These are phyloP conservation scores for Drosophila nigricruria DNA, from an alignment of 2,888 invertebrate species.

Conservation along the genomic window DNA sequence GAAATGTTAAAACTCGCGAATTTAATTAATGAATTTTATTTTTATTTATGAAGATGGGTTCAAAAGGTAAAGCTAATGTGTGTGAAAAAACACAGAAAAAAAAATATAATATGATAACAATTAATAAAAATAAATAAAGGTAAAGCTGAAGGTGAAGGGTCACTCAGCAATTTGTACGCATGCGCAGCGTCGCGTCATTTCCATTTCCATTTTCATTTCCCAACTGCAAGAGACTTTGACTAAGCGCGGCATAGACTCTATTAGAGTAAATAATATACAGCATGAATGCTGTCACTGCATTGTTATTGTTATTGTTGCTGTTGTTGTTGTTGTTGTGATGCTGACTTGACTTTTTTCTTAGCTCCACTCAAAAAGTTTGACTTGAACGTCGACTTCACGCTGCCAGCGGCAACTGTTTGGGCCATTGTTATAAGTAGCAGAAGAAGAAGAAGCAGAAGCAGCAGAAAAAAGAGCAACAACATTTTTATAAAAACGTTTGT, in stretches of 20 bases:
- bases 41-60: neutral
- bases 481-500: conserved; percentile 76
- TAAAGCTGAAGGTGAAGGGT: conserved; percentile 65
- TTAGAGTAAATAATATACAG: conserved; percentile 77
- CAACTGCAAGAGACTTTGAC: conserved; percentile 40
- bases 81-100: conserved; percentile 55
- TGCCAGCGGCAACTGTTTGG: conserved; percentile 47
- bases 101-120: conserved; percentile 37
- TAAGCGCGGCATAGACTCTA: conserved; percentile 50
- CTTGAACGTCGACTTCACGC: conserved; percentile 38
- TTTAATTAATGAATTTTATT: conserved; percentile 33
- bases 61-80: conserved; percentile 33
- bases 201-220: conserved; percentile 66
- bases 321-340: conserved; percentile 34
- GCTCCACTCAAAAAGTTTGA: conserved; percentile 45
- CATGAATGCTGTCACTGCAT: conserved; percentile 65
- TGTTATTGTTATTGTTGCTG: conserved; percentile 27
- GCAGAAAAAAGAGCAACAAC: conserved; percentile 16
- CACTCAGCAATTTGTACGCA: conserved; percentile 41
- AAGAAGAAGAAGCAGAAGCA: conserved; percentile 28
- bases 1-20: conserved; percentile 25
- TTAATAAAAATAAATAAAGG: conserved; percentile 39
- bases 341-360: conserved; percentile 68
- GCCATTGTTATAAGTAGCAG: conserved; percentile 57
- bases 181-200: conserved; percentile 25